Evolutionary conservation across 2,113 vertebrate genomes (phyloP).

Genomic region (Varanus salvator): DNA sequence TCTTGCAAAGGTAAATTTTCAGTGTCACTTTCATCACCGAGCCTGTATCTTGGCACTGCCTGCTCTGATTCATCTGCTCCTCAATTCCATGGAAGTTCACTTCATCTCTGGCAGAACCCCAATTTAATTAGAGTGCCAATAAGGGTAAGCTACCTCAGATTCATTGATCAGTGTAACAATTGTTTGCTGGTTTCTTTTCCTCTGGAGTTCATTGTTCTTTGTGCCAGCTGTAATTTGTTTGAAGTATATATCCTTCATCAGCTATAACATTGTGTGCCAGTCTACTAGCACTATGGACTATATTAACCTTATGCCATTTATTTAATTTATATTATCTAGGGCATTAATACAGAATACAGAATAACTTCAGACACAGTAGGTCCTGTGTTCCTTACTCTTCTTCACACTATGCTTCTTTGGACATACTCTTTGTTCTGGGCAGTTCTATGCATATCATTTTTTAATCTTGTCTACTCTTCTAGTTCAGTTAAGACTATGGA

Average conservation of each 20-base stretch:
- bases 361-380: constrained; percentile 16
- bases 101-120: constrained; percentile 52
- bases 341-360: constrained; percentile 35
- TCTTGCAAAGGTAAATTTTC: background rate
- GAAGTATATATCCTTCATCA: constrained; percentile 58
- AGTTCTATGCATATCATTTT: background rate
- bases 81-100: constrained; percentile 22
- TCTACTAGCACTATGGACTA: constrained; percentile 41
- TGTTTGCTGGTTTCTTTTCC: constrained; percentile 50
- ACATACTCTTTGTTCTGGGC: background rate
- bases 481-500: background rate
- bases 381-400: background rate
- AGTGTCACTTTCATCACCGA: background rate
- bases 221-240: constrained; percentile 61
- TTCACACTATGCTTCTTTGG: background rate
- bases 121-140: constrained; percentile 59
- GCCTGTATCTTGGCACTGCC: background rate
- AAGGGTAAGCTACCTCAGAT: constrained; percentile 46
- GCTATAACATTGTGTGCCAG: constrained; percentile 39
- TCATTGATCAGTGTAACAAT: constrained; percentile 44
- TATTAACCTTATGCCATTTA: constrained; percentile 56
- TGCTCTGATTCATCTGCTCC: background rate
- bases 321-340: constrained; percentile 46
- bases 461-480: background rate
- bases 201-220: constrained; percentile 49